Base-by-base conservation (phyloP, 2,888 invertebrate species). In the Isoperla grammatica region DNA sequence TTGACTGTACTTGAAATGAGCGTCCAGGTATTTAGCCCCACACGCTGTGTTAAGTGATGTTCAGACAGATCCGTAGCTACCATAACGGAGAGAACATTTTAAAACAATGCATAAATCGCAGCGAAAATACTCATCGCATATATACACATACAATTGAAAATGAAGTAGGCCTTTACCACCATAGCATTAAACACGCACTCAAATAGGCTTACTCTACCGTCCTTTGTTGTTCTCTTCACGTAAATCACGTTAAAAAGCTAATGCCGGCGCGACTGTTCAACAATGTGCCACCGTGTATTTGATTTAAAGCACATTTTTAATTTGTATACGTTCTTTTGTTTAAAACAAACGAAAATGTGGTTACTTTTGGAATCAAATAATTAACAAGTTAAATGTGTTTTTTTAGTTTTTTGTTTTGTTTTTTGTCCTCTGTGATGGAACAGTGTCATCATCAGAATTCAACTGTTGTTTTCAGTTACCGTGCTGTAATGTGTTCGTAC, bases 51-150 rank as follows among this genome's bases (percentile, higher is more conserved):
- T 39, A 53, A 53, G 53, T 53, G 53, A 53, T 53, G 53, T 53
- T 37, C 19, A 39, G 37, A 53, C 19, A 23, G 39, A 37, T 53
- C 19, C 39, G 42, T 45, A 37, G 46, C 37, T 54, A 45, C 54
- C 45, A 46, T 59, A 29, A 29, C 29, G 4, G 23, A 29, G 12
- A 50, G 49, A 53, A 49, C 50, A 61, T 61, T 29, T 59, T 61
- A 61, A 61, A 61, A 61, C 61, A 61, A 61, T 61, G 55, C 58
- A 61, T 61, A 61, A 61, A 61, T 61, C 61, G 49, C 55, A 43
- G 29, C 54, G 45, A 57, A 61, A 53, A 57, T 57, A 57, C 61
- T 54, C 49, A 49, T 12, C 20, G 29, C 37, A 60, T 58, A 61
- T 54, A 56, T 60, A 17, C 45, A 19, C 45, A 37, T 37, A 53